These are phyloP conservation scores for Xylocopa sonorina DNA, from an alignment of 1,140 invertebrate genomes.

Conservation along the genomic window DNA sequence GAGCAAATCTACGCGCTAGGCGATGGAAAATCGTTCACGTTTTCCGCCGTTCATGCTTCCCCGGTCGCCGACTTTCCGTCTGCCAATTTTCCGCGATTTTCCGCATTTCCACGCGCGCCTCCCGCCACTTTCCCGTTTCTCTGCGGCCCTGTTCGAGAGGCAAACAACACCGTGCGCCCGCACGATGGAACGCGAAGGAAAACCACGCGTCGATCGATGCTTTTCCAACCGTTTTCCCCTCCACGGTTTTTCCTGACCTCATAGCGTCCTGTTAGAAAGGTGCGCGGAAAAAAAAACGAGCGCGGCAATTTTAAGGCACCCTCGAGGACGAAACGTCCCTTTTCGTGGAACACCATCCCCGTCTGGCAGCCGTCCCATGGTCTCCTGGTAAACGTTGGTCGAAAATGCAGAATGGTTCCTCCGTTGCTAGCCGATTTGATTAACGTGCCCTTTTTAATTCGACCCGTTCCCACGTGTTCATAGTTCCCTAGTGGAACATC, in stretches of 20 bases:
- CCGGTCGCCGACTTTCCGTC: constrained; percentile 35
- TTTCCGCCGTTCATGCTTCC: constrained; percentile 41
- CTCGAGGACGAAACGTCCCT: background rate
- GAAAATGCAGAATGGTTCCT: background rate
- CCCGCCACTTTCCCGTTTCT: background rate
- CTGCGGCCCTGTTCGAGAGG: constrained; percentile 33
- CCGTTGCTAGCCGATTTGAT: too few species aligned
- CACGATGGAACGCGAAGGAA: background rate
- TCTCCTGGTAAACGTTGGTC: constrained; percentile 1
- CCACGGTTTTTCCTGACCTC: background rate
- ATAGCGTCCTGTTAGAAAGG: background rate
- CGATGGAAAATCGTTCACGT: constrained; percentile 39
- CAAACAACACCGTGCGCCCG: constrained; percentile 4
- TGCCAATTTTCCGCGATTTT: constrained; percentile 51
- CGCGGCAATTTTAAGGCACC: too few species aligned
- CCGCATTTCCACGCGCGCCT: constrained; percentile 17
- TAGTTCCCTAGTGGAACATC: constrained; percentile 23
- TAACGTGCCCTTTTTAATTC: too few species aligned
- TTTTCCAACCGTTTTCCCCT: background rate
- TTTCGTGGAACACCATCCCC: background rate
- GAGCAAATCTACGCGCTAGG: background rate
- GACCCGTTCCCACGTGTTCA: background rate
- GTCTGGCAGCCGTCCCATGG: background rate
- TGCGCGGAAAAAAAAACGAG: background rate
- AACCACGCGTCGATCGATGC: rapidly evolving